phyloP scores from a whole-genome alignment of 2,113 vertebrate genomes.

The Dissostichus mawsoni region DNA sequence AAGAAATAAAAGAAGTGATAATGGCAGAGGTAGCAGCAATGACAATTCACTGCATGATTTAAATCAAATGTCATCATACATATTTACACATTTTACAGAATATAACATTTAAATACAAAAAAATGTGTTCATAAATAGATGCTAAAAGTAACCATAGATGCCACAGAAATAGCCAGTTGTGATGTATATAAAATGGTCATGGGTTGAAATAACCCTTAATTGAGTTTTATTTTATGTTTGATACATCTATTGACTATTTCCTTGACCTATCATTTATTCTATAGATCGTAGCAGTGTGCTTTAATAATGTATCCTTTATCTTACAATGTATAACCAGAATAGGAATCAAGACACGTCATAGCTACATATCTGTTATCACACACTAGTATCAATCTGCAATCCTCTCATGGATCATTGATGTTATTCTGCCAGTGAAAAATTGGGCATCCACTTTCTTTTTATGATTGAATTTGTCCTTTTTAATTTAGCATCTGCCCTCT shows the following conservation, averaged over 20 bases:
- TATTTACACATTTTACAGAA: too few relatives aligned
- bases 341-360: neutral
- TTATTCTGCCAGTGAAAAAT: slow-evolving; percentile 28
- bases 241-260: neutral
- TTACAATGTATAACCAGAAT: neutral
- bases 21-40: too few relatives aligned
- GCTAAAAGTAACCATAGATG: too few relatives aligned
- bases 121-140: too few relatives aligned
- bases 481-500: slow-evolving; percentile 48
- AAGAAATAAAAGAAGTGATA: too few relatives aligned
- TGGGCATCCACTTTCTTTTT: slow-evolving; percentile 5
- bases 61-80: too few relatives aligned
- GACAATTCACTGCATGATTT: too few relatives aligned
- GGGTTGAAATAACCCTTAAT: too few relatives aligned
- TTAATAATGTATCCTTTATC: neutral
- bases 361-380: slow-evolving; percentile 14
- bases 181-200: too few relatives aligned
- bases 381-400: slow-evolving; percentile 2
- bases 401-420: slow-evolving; percentile 12
- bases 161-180: too few relatives aligned
- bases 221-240: neutral
- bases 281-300: neutral
- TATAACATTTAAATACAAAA: too few relatives aligned
- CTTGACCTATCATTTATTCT: neutral
- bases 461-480: slow-evolving; percentile 43